Evolutionary conservation across 2,113 vertebrate species (phyloP).

Genomic region (Delphinapterus leucas): DNA sequence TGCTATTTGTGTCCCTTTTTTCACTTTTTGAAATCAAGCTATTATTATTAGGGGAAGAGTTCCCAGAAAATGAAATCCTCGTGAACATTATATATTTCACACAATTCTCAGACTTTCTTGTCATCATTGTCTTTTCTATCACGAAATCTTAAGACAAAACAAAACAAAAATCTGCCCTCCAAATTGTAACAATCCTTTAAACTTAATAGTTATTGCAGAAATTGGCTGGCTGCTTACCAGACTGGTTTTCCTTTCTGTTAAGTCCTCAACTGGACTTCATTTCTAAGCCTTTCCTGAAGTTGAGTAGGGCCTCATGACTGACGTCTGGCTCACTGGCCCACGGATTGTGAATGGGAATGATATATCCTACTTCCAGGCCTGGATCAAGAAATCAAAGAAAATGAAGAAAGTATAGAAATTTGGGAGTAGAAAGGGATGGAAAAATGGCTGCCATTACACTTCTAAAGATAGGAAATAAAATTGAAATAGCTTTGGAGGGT

Average conservation of each 20-base stretch:
- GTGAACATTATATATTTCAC: background rate
- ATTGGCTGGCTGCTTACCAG: background rate
- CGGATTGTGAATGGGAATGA: background rate
- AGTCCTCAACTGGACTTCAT: background rate
- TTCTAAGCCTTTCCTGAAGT: background rate
- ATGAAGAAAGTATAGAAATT: background rate
- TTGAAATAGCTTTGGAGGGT: background rate
- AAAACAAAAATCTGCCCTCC: background rate
- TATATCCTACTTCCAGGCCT: background rate
- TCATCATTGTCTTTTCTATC: background rate
- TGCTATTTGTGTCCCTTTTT: background rate
- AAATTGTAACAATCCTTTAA: background rate
- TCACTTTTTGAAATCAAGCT: background rate
- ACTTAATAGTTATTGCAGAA: background rate
- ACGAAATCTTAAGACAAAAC: background rate
- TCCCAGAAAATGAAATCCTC: background rate
- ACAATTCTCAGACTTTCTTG: background rate
- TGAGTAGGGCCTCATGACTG: background rate
- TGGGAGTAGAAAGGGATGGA: background rate
- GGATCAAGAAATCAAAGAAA: background rate
- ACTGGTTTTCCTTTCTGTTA: background rate
- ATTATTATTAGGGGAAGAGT: background rate
- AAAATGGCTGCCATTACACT: background rate
- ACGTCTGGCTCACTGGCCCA: background rate
- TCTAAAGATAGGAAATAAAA: background rate